These are phyloP conservation scores for Petrophora chlorosata DNA, from an alignment of 2,888 invertebrate genomes.

Conservation along the genomic window DNA sequence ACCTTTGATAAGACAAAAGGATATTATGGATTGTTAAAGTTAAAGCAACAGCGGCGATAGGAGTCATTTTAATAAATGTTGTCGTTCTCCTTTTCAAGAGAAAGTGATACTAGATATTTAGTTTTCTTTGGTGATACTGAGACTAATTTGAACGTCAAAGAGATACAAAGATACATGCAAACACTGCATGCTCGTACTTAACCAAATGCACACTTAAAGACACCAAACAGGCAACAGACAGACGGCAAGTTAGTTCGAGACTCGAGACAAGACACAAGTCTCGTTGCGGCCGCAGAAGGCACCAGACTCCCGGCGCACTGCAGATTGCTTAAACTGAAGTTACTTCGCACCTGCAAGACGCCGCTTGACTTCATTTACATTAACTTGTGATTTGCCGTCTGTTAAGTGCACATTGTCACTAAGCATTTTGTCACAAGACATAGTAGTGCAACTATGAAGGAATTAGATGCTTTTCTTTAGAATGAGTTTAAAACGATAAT, in stretches of 20 bases:
- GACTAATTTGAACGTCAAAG: no score
- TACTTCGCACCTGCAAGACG: conserved; percentile 49
- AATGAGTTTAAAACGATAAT: no score
- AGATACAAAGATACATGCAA: background rate
- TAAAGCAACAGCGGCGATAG: no score
- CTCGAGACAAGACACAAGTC: conserved; percentile 23
- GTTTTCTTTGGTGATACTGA: no score
- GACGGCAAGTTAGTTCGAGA: conserved; percentile 23
- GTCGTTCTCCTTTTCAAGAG: no score
- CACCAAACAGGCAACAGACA: conserved; percentile 11
- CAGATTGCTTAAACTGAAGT: conserved; percentile 27
- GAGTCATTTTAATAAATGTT: no score
- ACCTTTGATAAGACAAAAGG: no score
- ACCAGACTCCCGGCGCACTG: conserved; percentile 7
- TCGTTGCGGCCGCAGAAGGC: conserved; percentile 19
- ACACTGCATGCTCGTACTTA: background rate
- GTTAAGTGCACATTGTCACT: conserved; percentile 8
- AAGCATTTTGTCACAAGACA: background rate
- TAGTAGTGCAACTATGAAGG: background rate
- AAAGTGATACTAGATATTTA: no score
- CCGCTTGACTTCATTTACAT: conserved; percentile 55
- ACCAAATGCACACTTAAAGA: conserved; percentile 15
- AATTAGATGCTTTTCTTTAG: no score
- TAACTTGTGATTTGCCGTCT: conserved; percentile 43
- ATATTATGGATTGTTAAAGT: no score